Percentiles rank a stretch among this genome's conserved stretches.
Evolutionary conservation across 1,140 invertebrate species (phyloP).

Genomic region (Paraescarpia echinospica): DNA sequence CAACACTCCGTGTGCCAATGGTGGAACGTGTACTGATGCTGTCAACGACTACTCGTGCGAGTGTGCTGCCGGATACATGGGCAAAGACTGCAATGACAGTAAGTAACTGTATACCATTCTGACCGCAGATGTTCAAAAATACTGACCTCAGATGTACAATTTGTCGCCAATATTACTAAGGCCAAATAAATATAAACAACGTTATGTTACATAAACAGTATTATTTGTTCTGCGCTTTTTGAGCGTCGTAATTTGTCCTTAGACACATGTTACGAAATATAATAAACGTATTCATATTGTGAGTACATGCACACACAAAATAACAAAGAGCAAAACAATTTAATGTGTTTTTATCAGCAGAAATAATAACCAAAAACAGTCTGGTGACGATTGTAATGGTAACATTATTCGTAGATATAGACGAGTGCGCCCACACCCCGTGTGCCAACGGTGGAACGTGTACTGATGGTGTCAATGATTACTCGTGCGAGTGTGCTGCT

Average conservation of each 20-base stretch:
- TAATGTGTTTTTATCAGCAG: not conserved
- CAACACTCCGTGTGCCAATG: conserved; percentile 18
- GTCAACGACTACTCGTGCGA: conserved; percentile 19
- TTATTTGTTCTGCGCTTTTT: not conserved
- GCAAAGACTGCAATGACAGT: not conserved
- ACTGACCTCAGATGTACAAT: not conserved
- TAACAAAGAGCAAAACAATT: not conserved
- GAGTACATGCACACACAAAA: too few species aligned
- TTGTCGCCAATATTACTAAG: not conserved
- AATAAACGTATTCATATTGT: too few species aligned
- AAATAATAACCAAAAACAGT: not conserved
- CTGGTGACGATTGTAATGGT: not conserved
- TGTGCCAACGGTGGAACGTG: conserved; percentile 89
- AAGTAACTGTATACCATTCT: not conserved
- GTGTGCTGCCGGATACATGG: conserved; percentile 26
- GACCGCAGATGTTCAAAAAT: not conserved
- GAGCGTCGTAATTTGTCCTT: not conserved
- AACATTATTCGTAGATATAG: not conserved
- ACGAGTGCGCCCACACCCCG: conserved; percentile 80
- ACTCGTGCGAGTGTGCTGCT: conserved; percentile 72
- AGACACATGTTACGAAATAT: too few species aligned
- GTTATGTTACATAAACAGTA: too few species aligned
- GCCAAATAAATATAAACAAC: not conserved
- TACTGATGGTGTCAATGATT: conserved; percentile 67
- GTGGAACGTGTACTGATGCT: conserved; percentile 24